These are phyloP conservation scores for Drosophila subquinaria DNA, from an alignment of 2,888 invertebrate species.

Conservation along the genomic window DNA sequence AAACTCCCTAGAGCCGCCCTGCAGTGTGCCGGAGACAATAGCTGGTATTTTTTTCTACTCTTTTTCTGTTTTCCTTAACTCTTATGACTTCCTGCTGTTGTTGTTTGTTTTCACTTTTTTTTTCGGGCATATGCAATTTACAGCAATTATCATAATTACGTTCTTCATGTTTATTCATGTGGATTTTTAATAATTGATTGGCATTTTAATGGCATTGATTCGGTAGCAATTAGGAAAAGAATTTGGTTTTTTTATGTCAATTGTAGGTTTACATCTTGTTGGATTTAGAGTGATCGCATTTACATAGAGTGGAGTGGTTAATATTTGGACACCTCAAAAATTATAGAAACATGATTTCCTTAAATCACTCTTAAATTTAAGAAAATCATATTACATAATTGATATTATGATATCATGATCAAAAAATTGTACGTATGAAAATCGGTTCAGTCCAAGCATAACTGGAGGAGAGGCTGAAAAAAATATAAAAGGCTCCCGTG, in stretches of 20 bases:
- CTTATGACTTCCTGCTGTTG: slow-evolving; percentile 41
- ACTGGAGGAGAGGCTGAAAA: too few relatives aligned
- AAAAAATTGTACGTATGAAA: too few relatives aligned
- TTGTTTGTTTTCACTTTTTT: slow-evolving; percentile 31
- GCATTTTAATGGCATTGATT: slow-evolving; percentile 39
- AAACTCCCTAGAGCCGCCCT: slow-evolving; percentile 46
- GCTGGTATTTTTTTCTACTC: slow-evolving; percentile 8
- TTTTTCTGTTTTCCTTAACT: slow-evolving; percentile 16
- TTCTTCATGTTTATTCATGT: slow-evolving; percentile 39
- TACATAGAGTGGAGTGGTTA: not conserved
- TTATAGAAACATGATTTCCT: not conserved
- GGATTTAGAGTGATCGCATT: not conserved
- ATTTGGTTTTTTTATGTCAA: not conserved
- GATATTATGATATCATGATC: too few relatives aligned
- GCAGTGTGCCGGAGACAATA: slow-evolving; percentile 48
- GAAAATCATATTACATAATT: too few relatives aligned
- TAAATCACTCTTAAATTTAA: too few relatives aligned
- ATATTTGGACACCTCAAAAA: not conserved
- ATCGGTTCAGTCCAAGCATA: too few relatives aligned
- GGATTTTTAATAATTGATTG: slow-evolving; percentile 54
- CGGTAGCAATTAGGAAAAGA: slow-evolving; percentile 26
- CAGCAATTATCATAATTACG: slow-evolving; percentile 57
- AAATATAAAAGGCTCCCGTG: too few relatives aligned
- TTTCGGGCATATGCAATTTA: slow-evolving; percentile 22
- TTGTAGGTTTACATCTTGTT: not conserved